These are phyloP conservation scores for Sinocyclocheilus rhinocerous DNA, from an alignment of 2,113 vertebrate species.

Conservation along the genomic window DNA sequence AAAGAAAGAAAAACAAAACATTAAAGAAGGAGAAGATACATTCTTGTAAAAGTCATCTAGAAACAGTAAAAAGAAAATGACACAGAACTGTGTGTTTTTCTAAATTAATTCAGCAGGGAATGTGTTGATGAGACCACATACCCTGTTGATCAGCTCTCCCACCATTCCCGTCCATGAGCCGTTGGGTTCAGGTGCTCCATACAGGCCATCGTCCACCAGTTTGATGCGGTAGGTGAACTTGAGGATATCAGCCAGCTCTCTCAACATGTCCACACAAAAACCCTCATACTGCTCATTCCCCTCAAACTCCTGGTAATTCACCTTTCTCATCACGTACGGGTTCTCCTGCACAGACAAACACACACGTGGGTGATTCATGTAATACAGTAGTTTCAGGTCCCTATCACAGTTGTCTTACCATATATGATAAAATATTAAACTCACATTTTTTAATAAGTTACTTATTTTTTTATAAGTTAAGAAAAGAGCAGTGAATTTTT, in stretches of 20 bases:
- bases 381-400: too few relatives aligned
- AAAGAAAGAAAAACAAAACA: neutral
- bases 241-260: constrained; percentile 83
- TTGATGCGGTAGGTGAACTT: constrained; percentile 89
- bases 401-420: neutral
- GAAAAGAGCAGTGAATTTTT: neutral
- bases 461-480: neutral
- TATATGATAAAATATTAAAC: neutral
- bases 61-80: constrained; percentile 59
- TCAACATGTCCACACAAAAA: constrained; percentile 93
- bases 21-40: constrained; percentile 24
- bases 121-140: constrained; percentile 52
- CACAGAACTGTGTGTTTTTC: constrained; percentile 32
- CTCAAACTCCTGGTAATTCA: constrained; percentile 79
- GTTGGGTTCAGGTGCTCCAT: constrained; percentile 87
- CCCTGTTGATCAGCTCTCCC: constrained; percentile 91
- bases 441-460: neutral
- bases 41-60: constrained; percentile 47
- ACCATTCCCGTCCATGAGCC: constrained; percentile 96
- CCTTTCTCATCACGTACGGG: constrained; percentile 87
- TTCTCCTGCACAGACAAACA: constrained; percentile 79
- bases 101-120: neutral
- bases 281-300: constrained; percentile 88
- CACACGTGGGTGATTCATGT: neutral
- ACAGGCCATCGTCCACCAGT: constrained; percentile 88